These are phyloP conservation scores for Calosoma granatense DNA, from an alignment of 1,140 invertebrate genomes.

Conservation along the genomic window DNA sequence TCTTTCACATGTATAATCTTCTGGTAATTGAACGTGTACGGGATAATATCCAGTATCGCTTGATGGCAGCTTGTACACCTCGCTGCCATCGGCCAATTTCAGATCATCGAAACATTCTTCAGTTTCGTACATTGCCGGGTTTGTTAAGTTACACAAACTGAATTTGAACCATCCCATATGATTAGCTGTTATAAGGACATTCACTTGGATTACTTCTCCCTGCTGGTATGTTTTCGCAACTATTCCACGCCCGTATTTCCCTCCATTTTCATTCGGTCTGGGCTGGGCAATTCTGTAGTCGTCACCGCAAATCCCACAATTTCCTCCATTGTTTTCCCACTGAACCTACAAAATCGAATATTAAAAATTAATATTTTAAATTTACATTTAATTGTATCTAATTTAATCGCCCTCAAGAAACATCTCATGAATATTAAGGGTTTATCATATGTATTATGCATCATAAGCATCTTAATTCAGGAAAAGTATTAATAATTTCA, in stretches of 20 bases:
- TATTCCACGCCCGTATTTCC: constrained; percentile 44
- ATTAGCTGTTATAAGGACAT: constrained; percentile 40
- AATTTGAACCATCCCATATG: constrained; percentile 47
- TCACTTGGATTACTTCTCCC: constrained; percentile 31
- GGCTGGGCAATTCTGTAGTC: constrained; percentile 38
- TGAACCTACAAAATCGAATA: constrained; percentile 33
- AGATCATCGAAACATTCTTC: constrained; percentile 51
- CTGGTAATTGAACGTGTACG: constrained; percentile 38
- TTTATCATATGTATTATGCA: too few relatives aligned
- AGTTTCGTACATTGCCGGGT: constrained; percentile 33
- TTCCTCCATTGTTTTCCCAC: constrained; percentile 38
- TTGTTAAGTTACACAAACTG: constrained; percentile 41
- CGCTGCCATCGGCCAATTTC: constrained; percentile 36
- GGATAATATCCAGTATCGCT: constrained; percentile 26
- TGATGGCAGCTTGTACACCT: constrained; percentile 17
- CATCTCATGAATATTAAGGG: too few relatives aligned
- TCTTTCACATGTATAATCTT: constrained; percentile 45
- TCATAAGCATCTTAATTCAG: too few relatives aligned
- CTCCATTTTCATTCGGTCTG: constrained; percentile 51
- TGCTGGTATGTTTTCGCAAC: constrained; percentile 37
- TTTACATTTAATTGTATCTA: too few relatives aligned
- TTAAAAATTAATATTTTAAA: too few relatives aligned
- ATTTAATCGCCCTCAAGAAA: too few relatives aligned
- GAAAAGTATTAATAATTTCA: too few relatives aligned
- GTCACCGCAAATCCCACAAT: constrained; percentile 51